phyloP scores from a whole-genome alignment of 53 echinoderm and acorn worm species.

The Luidia sarsii region DNA sequence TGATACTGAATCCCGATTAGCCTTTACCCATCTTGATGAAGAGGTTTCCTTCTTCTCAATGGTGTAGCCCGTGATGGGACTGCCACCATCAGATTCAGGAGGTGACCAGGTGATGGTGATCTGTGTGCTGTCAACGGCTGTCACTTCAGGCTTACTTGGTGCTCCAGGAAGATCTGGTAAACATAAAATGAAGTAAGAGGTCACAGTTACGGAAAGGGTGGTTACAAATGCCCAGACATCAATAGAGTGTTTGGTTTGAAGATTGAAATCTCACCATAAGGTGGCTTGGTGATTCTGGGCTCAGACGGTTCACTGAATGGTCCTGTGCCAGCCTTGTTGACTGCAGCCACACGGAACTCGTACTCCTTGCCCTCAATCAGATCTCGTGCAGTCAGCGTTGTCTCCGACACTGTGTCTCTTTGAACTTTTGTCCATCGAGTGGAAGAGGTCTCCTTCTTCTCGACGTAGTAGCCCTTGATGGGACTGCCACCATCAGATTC shows the following conservation, averaged over 20 bases:
- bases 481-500: constrained; percentile 76
- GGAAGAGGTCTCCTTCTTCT: constrained; percentile 60
- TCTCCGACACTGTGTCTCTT: constrained; percentile 43
- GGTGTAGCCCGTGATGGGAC: constrained; percentile 78
- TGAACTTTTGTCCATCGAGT: constrained; percentile 66
- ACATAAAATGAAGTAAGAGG: background rate
- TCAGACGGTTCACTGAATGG: constrained; percentile 71
- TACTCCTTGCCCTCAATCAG: constrained; percentile 66
- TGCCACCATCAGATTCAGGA: constrained; percentile 84
- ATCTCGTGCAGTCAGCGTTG: constrained; percentile 56
- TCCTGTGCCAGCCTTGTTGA: constrained; percentile 77
- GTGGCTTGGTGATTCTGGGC: constrained; percentile 53
- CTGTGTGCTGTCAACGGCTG: constrained; percentile 55
- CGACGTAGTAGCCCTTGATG: constrained; percentile 69
- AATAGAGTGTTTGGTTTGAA: too few species aligned
- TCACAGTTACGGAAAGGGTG: too few species aligned
- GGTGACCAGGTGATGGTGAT: constrained; percentile 80
- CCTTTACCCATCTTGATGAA: constrained; percentile 74
- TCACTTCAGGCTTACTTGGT: constrained; percentile 76
- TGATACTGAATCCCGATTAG: constrained; percentile 56
- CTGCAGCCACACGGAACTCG: constrained; percentile 71
- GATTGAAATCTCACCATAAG: constrained; percentile 83
- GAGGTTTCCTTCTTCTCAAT: constrained; percentile 80
- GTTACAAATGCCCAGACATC: too few species aligned
- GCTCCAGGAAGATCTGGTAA: constrained; percentile 63